phyloP scores from a whole-genome alignment of 2,888 invertebrate genomes.

The Nasonia oneida region DNA sequence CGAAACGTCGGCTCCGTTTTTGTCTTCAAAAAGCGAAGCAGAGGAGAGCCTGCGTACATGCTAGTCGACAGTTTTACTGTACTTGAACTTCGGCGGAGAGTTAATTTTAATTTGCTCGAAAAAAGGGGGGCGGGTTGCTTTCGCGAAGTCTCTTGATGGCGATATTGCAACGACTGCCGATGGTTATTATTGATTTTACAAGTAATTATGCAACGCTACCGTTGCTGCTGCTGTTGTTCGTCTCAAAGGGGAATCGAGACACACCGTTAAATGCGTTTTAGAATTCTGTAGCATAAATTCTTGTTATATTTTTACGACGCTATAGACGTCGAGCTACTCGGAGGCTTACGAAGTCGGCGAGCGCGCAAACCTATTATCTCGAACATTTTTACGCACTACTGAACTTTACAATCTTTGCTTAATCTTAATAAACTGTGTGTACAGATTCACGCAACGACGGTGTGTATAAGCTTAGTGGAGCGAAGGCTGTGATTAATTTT shows the following conservation, averaged over 20 bases:
- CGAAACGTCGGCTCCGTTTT: constrained; percentile 8
- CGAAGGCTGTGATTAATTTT: background rate
- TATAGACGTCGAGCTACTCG: background rate
- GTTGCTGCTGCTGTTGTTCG: background rate
- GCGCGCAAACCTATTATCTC: background rate
- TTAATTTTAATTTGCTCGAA: background rate
- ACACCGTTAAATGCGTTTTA: background rate
- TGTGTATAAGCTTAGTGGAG: background rate
- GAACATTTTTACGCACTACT: background rate
- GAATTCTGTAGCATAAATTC: background rate
- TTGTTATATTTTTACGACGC: background rate
- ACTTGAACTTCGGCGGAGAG: constrained; percentile 35
- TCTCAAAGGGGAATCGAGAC: background rate
- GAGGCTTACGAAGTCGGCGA: background rate
- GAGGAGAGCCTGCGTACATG: background rate
- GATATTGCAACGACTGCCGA: background rate
- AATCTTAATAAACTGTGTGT: background rate
- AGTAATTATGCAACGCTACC: background rate
- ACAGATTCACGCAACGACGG: background rate
- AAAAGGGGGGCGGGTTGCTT: background rate
- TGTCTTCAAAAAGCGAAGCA: background rate
- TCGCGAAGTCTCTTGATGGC: background rate
- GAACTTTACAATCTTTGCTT: background rate
- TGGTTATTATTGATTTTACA: background rate
- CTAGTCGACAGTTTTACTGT: constrained; percentile 4